Conservation (phyloP, 2,888 invertebrate genomes). For the Matsumyia berberina region DNA sequence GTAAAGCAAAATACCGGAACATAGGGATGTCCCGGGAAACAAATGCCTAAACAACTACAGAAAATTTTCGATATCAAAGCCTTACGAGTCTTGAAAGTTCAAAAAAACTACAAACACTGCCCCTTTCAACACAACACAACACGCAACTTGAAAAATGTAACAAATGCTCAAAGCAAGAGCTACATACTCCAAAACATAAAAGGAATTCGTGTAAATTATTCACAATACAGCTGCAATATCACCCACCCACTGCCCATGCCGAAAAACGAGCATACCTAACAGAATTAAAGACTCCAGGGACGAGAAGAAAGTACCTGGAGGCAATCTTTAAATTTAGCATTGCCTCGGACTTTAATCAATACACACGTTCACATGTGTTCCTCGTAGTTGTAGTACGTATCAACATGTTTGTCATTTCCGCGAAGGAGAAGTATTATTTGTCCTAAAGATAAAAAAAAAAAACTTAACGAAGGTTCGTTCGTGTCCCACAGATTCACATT, state of each 20-base stretch:
- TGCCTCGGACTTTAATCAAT: conserved; percentile 64
- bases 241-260: conserved; percentile 3
- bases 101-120: background rate
- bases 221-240: conserved; percentile 48
- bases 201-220: conserved; percentile 47
- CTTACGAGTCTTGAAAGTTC: background rate
- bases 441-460: conserved; percentile 22
- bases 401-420: conserved; percentile 37
- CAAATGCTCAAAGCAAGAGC: background rate
- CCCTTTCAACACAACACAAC: background rate
- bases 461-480: conserved; percentile 55
- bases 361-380: conserved; percentile 52
- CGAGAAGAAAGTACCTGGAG: conserved; percentile 17
- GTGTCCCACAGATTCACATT: conserved; percentile 21
- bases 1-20: too few relatives aligned
- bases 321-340: conserved; percentile 40
- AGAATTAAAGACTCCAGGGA: conserved; percentile 24
- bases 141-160: background rate
- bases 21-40: too few relatives aligned
- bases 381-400: conserved; percentile 21
- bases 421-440: conserved; percentile 31
- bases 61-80: too few relatives aligned
- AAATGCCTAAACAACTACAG: too few relatives aligned
- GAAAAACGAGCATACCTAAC: conserved; percentile 11
- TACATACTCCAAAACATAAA: background rate